Evolutionary conservation across 2,888 invertebrate genomes (phyloP), one percentile per base, ranked within the genome.

Genomic region (Chrysolina haemoptera): DNA sequence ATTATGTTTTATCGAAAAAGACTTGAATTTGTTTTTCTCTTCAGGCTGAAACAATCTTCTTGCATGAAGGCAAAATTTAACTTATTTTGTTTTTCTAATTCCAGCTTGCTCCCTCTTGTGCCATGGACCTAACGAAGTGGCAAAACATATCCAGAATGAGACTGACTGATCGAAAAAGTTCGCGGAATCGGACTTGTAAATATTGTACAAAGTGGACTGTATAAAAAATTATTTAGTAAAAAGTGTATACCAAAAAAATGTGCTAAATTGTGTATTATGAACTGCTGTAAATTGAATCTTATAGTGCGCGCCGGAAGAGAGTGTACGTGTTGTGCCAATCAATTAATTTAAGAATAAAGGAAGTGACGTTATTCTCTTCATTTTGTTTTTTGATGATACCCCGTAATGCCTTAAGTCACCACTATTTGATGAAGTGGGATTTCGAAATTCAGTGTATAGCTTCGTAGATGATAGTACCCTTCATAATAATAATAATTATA

Each of bases 61-160:
- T n/a, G 5, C 27, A 27, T 27, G 27, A 27, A 27, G 1, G 27
- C 27, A 27, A 3, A 5, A 27, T 3, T 27, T 5, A 27, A 27
- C 1, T 27, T 3, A 20, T 53, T 20, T 12, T 16, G 16, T 53
- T 53, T 53, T 12, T 20, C 11, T 11, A 5, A 20, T 53, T 53
- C 70, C 77, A 77, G 77, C 66, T 75, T 11, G 55, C 68, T 71
- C 64, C 66, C 53, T 64, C 65, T 68, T 71, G 74, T 76, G 74
- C 74, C 75, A 77, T 72, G 66, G 64, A 62, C 68, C 66, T 68
- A 67, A 50, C 48, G 70, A 69, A 50, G 75, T 79, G 80, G 79
- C 79, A 74, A 76, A 80, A 82, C 83, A 83, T 83, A 83, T 83
- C 83, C 78, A 74, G 84, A 81, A 83, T 81, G 83, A 85, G 86